Percentiles rank a stretch among this genome's conserved stretches.
phyloP scores from a whole-genome alignment of 2,797 vertebrate species.

The Cuculus canorus region DNA sequence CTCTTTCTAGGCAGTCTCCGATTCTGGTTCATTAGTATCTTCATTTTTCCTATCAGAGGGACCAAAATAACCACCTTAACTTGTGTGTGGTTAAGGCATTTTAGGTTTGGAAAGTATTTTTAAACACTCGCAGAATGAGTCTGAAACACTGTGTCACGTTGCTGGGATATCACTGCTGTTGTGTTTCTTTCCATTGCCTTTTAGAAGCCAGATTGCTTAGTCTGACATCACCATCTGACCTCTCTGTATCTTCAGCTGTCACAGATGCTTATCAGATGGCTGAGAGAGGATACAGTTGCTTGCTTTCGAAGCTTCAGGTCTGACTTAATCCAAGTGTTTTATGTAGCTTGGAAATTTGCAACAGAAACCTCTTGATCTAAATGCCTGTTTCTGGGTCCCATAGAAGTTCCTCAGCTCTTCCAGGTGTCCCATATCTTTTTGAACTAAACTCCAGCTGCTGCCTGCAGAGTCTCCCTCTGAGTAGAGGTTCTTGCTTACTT shows the following conservation, averaged over 20 bases:
- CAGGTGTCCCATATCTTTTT: background rate
- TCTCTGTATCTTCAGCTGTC: slow-evolving; percentile 8
- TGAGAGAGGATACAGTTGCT: slow-evolving; percentile 8
- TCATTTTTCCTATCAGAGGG: background rate
- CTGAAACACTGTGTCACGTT: background rate
- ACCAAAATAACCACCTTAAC: background rate
- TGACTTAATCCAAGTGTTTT: slow-evolving; percentile 1
- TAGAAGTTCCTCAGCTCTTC: background rate
- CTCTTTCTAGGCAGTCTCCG: background rate
- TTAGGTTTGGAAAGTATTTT: background rate
- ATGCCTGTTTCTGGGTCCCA: background rate
- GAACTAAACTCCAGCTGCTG: background rate
- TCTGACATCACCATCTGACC: background rate
- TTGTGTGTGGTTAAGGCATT: background rate
- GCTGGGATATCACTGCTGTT: background rate
- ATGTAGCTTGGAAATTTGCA: background rate
- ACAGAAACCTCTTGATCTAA: background rate
- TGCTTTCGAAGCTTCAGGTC: background rate
- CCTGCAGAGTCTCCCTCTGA: background rate
- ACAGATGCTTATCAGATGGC: slow-evolving; percentile 47
- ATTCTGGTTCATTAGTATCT: background rate
- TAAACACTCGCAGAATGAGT: background rate
- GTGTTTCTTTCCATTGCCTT: background rate
- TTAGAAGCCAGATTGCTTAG: background rate
- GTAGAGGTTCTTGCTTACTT: background rate